Evolutionary conservation across 1,140 invertebrate genomes (phyloP).

Genomic region (Drosophila pandora): DNA sequence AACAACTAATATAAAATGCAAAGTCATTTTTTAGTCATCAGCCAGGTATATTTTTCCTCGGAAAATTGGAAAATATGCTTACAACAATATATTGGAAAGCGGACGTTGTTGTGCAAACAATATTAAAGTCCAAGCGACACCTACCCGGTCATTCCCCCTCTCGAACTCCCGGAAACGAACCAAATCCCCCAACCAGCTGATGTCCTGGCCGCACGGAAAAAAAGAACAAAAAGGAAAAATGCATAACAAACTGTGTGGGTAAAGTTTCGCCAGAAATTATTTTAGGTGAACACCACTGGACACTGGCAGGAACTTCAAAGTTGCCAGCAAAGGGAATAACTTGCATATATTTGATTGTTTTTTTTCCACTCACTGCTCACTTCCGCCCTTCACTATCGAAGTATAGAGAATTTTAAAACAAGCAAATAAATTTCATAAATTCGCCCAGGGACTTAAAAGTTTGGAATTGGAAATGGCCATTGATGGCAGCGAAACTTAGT

Average conservation of each 20-base stretch:
- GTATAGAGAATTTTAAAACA: conserved; percentile 23
- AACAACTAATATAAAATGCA: conserved; percentile 5
- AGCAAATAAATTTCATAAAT: conserved; percentile 59
- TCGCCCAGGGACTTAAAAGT: conserved; percentile 64
- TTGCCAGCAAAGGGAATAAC: conserved; percentile 51
- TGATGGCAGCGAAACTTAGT: conserved; percentile 21
- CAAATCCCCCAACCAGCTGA: conserved; percentile 33
- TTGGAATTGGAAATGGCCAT: conserved; percentile 62
- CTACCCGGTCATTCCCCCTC: conserved; percentile 16
- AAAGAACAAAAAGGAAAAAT: conserved; percentile 17
- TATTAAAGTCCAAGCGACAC: conserved; percentile 45
- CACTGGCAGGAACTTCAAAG: conserved; percentile 60
- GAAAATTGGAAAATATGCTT: conserved; percentile 8
- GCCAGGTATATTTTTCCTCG: not conserved
- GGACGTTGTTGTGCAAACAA: conserved; percentile 32
- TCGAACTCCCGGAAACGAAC: conserved; percentile 16
- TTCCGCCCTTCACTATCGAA: not conserved
- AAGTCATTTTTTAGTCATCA: conserved; percentile 7
- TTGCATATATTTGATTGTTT: conserved; percentile 60
- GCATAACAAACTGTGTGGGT: conserved; percentile 65
- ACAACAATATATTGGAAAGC: conserved; percentile 1
- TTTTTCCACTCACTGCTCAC: conserved; percentile 1
- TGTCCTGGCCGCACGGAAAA: conserved; percentile 19
- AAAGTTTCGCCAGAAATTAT: conserved; percentile 66
- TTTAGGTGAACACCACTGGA: conserved; percentile 61